phyloP scores from a whole-genome alignment of 2,797 vertebrate genomes.

The Coregonus ussuriensis region DNA sequence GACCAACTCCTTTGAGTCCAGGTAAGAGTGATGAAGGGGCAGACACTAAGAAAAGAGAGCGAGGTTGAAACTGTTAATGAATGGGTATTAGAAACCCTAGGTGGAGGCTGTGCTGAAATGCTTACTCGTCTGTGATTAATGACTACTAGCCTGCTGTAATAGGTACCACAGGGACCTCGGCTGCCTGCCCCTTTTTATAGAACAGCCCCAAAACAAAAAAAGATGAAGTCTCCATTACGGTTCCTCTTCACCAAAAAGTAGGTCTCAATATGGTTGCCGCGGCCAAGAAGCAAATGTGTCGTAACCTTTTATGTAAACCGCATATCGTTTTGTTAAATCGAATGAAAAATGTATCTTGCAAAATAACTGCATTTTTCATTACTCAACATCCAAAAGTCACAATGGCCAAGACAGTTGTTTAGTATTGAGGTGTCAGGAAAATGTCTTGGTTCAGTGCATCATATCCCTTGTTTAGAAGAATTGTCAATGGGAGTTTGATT shows the following conservation, averaged over 20 bases:
- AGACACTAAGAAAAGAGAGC: conserved; percentile 72
- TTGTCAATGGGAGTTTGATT: too few species aligned
- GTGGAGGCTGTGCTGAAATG: conserved; percentile 71
- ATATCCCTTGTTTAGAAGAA: too few species aligned
- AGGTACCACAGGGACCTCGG: conserved; percentile 79
- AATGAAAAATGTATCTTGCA: conserved; percentile 44
- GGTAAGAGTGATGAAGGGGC: conserved; percentile 62
- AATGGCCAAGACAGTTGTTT: conserved; percentile 6
- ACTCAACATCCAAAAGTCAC: conserved; percentile 20
- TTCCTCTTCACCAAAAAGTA: conserved; percentile 21
- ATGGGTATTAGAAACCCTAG: conserved; percentile 77
- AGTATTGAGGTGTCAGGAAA: background rate
- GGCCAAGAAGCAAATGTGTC: conserved; percentile 30
- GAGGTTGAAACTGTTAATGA: conserved; percentile 77
- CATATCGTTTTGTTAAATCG: conserved; percentile 61
- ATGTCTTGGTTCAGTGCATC: too few species aligned
- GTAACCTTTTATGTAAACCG: conserved; percentile 53
- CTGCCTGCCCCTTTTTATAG: conserved; percentile 78
- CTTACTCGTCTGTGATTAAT: conserved; percentile 82
- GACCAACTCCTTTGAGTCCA: conserved; percentile 67
- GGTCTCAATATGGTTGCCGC: conserved; percentile 34
- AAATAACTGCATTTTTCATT: conserved; percentile 28
- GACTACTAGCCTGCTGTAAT: conserved; percentile 77
- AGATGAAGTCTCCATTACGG: conserved; percentile 28
- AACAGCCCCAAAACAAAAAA: conserved; percentile 55